These are phyloP conservation scores for Brachyptera putata DNA, from an alignment of 2,888 invertebrate species.

Conservation along the genomic window DNA sequence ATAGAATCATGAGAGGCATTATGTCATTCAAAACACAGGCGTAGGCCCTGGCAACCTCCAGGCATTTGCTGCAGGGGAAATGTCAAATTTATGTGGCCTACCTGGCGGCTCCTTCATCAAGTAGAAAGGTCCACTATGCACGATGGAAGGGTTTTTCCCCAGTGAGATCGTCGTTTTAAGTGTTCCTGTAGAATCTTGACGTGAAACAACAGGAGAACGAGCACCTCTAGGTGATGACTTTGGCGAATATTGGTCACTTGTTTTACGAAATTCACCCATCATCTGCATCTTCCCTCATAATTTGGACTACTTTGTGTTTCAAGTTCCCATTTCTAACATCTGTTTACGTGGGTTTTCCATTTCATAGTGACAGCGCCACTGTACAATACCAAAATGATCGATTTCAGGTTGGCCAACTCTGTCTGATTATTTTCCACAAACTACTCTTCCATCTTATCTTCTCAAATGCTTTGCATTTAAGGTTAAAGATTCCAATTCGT, in stretches of 20 bases:
- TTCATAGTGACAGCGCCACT: too few species aligned
- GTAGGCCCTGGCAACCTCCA: too few species aligned
- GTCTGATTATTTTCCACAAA: too few species aligned
- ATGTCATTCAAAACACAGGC: too few species aligned
- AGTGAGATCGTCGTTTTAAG: slow-evolving; percentile 95
- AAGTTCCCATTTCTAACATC: too few species aligned
- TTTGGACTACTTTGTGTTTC: too few species aligned
- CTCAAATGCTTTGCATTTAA: too few species aligned
- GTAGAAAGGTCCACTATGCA: slow-evolving; percentile 97
- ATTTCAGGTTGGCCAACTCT: too few species aligned
- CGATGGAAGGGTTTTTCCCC: slow-evolving; percentile 95
- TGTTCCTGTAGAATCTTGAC: slow-evolving; percentile 96
- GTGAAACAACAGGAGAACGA: slow-evolving; percentile 90
- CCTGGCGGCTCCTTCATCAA: slow-evolving; percentile 95
- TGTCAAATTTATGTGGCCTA: slow-evolving; percentile 42
- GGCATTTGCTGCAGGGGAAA: background rate
- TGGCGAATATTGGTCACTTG: slow-evolving; percentile 91
- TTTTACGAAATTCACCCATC: slow-evolving; percentile 88
- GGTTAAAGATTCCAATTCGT: background rate
- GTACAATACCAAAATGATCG: too few species aligned
- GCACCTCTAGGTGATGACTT: slow-evolving; percentile 92
- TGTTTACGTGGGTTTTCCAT: too few species aligned
- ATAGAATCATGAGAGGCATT: too few species aligned
- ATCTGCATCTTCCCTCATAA: slow-evolving; percentile 68
- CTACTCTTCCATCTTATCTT: too few species aligned